These are phyloP conservation scores for Eupithecia inturbata DNA, from an alignment of 2,888 invertebrate genomes.

Conservation along the genomic window DNA sequence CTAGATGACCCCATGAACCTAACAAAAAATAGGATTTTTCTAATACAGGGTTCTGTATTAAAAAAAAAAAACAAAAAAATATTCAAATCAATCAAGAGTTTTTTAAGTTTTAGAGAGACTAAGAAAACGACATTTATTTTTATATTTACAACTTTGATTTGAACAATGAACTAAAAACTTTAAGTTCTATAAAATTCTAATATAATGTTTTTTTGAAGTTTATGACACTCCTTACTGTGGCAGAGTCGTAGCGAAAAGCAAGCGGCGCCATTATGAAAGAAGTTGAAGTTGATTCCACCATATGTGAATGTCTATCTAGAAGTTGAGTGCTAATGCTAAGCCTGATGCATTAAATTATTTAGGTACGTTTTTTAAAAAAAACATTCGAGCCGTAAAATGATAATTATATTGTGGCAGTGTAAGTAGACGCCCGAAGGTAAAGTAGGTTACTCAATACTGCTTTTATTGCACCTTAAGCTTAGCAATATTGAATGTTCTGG, in stretches of 20 bases:
- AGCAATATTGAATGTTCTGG: conserved; percentile 66
- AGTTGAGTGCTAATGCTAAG: not conserved
- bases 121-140: not conserved
- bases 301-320: not conserved
- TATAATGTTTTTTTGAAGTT: not conserved
- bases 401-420: conserved; percentile 57
- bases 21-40: too few species aligned
- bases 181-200: not conserved
- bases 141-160: not conserved
- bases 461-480: conserved; percentile 72
- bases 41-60: too few species aligned
- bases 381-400: conserved; percentile 1
- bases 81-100: too few species aligned
- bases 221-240: too few species aligned
- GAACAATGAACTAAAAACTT: not conserved
- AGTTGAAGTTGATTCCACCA: too few species aligned
- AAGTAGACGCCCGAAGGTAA: conserved; percentile 45
- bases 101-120: too few species aligned
- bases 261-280: too few species aligned
- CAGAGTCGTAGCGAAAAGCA: too few species aligned
- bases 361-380: not conserved
- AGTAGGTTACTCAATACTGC: conserved; percentile 59
- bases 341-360: not conserved
- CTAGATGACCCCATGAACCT: too few species aligned
- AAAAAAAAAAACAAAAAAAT: too few species aligned